Evolutionary conservation across 2,888 invertebrate genomes (phyloP).

Genomic region (Polyploca ridens): DNA sequence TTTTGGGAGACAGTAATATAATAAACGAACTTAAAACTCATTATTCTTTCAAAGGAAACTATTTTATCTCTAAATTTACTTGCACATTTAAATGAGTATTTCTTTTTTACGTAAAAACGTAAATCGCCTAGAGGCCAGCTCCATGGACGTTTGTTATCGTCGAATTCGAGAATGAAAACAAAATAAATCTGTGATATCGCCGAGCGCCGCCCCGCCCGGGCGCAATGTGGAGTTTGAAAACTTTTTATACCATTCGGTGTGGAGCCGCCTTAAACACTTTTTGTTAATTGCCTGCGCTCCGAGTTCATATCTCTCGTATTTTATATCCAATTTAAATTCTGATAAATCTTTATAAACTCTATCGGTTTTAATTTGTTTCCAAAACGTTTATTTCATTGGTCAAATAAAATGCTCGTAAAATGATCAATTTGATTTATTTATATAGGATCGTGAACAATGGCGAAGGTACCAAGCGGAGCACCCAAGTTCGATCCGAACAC

Average conservation of each 20-base stretch:
- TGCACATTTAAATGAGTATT: no score
- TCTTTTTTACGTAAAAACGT: no score
- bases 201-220: no score
- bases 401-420: conserved; percentile 5
- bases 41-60: no score
- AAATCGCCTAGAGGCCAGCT: no score
- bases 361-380: conserved; percentile 9
- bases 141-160: no score
- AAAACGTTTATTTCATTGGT: conserved; percentile 9
- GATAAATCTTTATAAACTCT: not conserved
- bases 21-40: no score
- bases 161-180: no score
- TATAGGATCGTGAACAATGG: conserved; percentile 35
- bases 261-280: not conserved
- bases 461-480: conserved; percentile 39
- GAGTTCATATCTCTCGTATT: not conserved
- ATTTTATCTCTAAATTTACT: no score
- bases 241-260: not conserved
- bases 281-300: not conserved
- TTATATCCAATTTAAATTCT: not conserved
- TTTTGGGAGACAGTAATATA: no score
- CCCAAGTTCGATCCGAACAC: conserved; percentile 69
- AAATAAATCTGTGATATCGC: no score
- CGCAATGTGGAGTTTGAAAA: no score
- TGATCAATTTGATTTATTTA: not conserved